phyloP scores from a whole-genome alignment of 2,888 invertebrate genomes.

The Norana najaformis region DNA sequence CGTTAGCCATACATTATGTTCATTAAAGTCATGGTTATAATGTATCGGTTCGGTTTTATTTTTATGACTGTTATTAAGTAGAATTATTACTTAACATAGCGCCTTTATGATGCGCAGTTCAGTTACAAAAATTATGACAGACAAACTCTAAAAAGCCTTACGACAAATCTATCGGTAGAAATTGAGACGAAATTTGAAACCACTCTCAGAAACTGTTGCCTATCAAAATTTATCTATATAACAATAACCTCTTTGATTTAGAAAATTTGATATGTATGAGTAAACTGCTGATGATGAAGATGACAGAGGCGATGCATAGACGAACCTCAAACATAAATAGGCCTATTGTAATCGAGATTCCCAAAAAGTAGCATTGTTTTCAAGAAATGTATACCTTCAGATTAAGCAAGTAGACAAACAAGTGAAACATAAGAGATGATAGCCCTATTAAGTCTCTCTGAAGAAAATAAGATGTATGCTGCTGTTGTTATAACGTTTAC shows the following conservation, averaged over 20 bases:
- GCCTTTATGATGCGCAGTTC: not conserved
- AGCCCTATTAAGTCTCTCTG: not conserved
- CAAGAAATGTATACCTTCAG: not conserved
- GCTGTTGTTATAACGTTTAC: not conserved
- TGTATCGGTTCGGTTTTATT: too few species aligned
- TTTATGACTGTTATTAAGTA: too few species aligned
- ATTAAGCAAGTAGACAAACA: not conserved
- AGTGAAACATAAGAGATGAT: not conserved
- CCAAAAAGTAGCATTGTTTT: not conserved
- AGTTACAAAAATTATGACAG: not conserved
- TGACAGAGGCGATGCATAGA: not conserved
- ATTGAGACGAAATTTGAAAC: not conserved
- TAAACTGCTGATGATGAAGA: not conserved
- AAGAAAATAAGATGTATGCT: not conserved
- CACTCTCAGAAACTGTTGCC: not conserved
- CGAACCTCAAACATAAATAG: too few species aligned
- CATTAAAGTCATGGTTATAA: too few species aligned
- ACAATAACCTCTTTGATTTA: not conserved
- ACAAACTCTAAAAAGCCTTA: not conserved
- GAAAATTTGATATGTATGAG: not conserved
- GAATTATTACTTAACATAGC: too few species aligned
- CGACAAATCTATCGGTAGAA: conserved; percentile 5
- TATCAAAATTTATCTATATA: not conserved
- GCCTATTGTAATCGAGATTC: not conserved
- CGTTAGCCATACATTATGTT: too few species aligned